phyloP scores from a whole-genome alignment of 2,888 invertebrate genomes.

The Liposcelis brunnea region DNA sequence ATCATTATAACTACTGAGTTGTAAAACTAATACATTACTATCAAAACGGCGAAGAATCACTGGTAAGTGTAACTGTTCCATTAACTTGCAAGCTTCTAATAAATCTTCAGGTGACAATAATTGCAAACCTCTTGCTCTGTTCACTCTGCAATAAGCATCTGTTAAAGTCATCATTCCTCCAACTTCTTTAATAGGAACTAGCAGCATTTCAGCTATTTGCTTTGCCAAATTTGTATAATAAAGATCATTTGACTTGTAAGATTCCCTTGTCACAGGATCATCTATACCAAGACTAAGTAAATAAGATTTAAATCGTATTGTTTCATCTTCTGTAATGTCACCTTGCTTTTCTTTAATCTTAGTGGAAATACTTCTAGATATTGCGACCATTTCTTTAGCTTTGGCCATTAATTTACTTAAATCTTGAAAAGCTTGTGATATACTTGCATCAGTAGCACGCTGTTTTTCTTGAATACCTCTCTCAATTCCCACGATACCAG shows the following conservation, averaged over 20 bases:
- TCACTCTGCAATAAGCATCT: conserved; percentile 93
- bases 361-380: conserved; percentile 80
- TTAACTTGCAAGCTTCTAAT: conserved; percentile 65
- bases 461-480: conserved; percentile 79
- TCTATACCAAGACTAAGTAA: conserved; percentile 92
- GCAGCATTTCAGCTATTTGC: conserved; percentile 3
- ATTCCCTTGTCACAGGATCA: conserved; percentile 90
- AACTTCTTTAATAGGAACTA: conserved; percentile 39
- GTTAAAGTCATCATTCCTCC: conserved; percentile 95
- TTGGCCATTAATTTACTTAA: conserved; percentile 73
- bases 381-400: conserved; percentile 92
- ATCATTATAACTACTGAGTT: conserved; percentile 58
- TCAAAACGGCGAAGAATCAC: conserved; percentile 70
- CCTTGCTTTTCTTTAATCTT: conserved; percentile 91
- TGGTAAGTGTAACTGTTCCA: conserved; percentile 44
- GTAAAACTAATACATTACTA: conserved; percentile 90
- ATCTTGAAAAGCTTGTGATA: conserved; percentile 89
- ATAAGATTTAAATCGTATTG: conserved; percentile 88
- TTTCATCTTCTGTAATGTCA: conserved; percentile 93
- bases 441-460: conserved; percentile 78
- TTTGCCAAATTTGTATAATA: conserved; percentile 49
- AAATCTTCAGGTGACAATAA: conserved; percentile 94
- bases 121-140: conserved; percentile 89
- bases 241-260: conserved; percentile 66
- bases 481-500: conserved; percentile 94